phyloP scores from a whole-genome alignment of 2,797 vertebrate species.

The Merluccius polli region DNA sequence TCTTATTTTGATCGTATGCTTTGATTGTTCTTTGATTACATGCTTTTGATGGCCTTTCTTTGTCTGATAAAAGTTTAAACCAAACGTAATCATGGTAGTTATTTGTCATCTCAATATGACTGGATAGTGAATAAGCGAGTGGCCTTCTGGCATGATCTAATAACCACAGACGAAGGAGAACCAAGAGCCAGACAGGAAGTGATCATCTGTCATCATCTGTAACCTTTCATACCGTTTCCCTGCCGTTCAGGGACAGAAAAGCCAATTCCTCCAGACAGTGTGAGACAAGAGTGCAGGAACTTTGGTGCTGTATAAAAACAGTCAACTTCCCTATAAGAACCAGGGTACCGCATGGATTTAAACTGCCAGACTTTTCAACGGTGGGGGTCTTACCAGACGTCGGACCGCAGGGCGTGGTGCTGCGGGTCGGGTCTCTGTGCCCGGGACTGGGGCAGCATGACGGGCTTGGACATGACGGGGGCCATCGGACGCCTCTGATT shows the following conservation, averaged over 20 bases:
- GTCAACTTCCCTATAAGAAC: neutral
- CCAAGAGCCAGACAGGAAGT: conserved; percentile 16
- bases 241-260: conserved; percentile 6
- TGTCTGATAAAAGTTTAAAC: neutral
- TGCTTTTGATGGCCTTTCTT: neutral
- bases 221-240: neutral
- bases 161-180: conserved; percentile 26
- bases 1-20: too few relatives aligned
- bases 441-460: conserved; percentile 90
- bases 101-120: conserved; percentile 7
- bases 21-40: neutral
- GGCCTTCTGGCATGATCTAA: conserved; percentile 22
- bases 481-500: conserved; percentile 81
- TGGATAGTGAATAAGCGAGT: neutral
- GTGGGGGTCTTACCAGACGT: conserved; percentile 84
- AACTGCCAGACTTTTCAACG: too few relatives aligned
- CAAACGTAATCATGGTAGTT: conserved; percentile 3
- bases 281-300: neutral
- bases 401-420: conserved; percentile 80
- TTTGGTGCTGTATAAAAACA: neutral
- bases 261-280: conserved; percentile 3
- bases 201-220: too few relatives aligned
- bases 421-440: conserved; percentile 66
- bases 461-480: conserved; percentile 89
- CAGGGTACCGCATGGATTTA: too few relatives aligned